phyloP scores from a whole-genome alignment of 2,888 invertebrate genomes.

The Achlya flavicornis region DNA sequence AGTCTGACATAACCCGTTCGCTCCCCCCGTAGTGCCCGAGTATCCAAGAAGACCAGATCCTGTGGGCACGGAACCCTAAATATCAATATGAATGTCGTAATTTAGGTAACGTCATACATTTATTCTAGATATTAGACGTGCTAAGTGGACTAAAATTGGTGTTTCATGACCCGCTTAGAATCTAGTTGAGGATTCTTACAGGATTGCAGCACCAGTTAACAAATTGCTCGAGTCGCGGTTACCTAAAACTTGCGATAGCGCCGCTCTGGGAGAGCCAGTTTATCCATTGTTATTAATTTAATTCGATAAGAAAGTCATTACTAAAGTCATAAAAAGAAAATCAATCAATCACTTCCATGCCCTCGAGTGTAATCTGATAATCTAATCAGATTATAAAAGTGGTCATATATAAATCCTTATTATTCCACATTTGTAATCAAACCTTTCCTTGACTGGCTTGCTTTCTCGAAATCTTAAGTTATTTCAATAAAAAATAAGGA shows the following conservation, averaged over 20 bases:
- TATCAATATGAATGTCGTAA: not conserved
- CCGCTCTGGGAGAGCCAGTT: not conserved
- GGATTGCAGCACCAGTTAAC: not conserved
- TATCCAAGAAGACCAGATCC: too few species aligned
- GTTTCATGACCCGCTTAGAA: not conserved
- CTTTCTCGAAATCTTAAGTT: not conserved
- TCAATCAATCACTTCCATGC: constrained; percentile 11
- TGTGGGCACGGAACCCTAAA: too few species aligned
- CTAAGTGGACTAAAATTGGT: constrained; percentile 4
- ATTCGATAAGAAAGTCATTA: not conserved
- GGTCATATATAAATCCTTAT: constrained; percentile 21
- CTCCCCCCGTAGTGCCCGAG: too few species aligned
- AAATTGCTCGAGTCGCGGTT: not conserved
- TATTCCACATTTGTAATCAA: constrained; percentile 24
- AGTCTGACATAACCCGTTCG: too few species aligned
- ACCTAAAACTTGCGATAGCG: not conserved
- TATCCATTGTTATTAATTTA: not conserved
- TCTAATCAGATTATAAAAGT: constrained; percentile 11
- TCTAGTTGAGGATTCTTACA: not conserved
- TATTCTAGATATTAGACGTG: not conserved
- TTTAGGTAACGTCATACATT: constrained; percentile 4
- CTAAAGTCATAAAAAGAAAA: constrained; percentile 10
- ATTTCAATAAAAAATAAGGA: not conserved
- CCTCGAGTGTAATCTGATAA: constrained; percentile 12
- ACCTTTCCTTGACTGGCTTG: constrained; percentile 15